Evolutionary conservation across 2,113 vertebrate genomes (phyloP).

Genomic region (Malurus melanocephalus): DNA sequence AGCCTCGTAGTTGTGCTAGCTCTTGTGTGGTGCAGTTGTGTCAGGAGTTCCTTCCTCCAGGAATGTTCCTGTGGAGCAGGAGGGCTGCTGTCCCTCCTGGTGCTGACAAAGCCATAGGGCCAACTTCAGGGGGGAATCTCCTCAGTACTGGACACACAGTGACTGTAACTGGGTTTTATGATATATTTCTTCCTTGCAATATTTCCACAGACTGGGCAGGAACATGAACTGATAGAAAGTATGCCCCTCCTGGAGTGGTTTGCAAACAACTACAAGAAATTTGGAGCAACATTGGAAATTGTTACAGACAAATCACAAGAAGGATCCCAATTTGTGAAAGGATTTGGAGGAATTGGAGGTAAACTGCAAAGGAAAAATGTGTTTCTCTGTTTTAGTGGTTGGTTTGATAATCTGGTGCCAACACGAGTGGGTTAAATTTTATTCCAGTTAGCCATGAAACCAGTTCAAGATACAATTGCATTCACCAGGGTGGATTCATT

Average conservation of each 20-base stretch:
- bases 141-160: background rate
- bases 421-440: background rate
- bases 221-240: slow-evolving; percentile 97
- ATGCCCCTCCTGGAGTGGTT: slow-evolving; percentile 99
- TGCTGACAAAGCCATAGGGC: background rate
- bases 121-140: background rate
- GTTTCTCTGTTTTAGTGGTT: background rate
- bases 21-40: background rate
- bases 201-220: slow-evolving; percentile 87
- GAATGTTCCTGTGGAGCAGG: background rate
- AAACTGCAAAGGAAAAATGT: slow-evolving; percentile 35
- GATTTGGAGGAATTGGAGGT: slow-evolving; percentile 99
- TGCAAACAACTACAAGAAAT: slow-evolving; percentile 99
- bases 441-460: accelerated
- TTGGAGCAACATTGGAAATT: slow-evolving; percentile 98
- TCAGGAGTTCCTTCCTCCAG: background rate
- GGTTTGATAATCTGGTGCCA: background rate
- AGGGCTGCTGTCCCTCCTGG: background rate
- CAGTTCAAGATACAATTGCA: background rate
- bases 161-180: background rate
- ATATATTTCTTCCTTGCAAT: background rate
- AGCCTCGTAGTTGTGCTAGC: background rate
- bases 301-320: slow-evolving; percentile 99
- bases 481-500: background rate
- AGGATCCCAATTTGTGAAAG: slow-evolving; percentile 98